Evolutionary conservation across 2,113 vertebrate species (phyloP), one percentile per base, ranked within the genome.

Genomic region (Petrocephalus zakoni): DNA sequence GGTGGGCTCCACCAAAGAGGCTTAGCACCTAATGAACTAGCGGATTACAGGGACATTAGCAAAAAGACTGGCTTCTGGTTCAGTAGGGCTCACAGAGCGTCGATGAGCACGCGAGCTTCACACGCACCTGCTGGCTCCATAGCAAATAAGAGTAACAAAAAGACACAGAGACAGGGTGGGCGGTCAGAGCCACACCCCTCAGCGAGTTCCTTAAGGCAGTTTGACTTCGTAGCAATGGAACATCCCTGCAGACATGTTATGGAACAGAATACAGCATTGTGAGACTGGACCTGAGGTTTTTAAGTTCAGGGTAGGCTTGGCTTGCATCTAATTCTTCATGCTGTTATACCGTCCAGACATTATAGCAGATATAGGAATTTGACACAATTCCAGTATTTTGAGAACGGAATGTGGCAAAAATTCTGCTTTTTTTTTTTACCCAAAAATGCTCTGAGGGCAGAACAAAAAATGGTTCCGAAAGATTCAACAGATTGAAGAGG

Each of bases 11-110:
- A 56, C n/a, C 46, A 86, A 34, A 86, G 51, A 86, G 84, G 51
- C 52, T 86, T 86, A 86, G 46, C 21, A 10, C 25, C 52, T 55
- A 86, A 86, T 86, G 52, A 86, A 86, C 84, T 86, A 42, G 29
- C 15, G 52, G 84, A 86, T 86, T 86, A 86, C 84, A 86, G 82
- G n/a, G 49, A 86, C 84, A 56, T 53, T 56, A 55, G 84, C 84
- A 56, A 86, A 86, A 3, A 52, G 84, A 37, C 84, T 55, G 84
- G 15, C 29, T 86, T 2, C 2, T 34, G 15, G 13, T 56, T 86
- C 84, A 86, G 19, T 37, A 25, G 25, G 29, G 25, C 42, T 34
- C 25, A 86, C 29, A 52, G 52, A 56, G 15, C 22, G 2, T 8
- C 5, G 51, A 53, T 19, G 52, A 0, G 47, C 49, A 34, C 2